Base-by-base conservation (phyloP, 1,140 invertebrate genomes). In the Nilaparvata lugens region DNA sequence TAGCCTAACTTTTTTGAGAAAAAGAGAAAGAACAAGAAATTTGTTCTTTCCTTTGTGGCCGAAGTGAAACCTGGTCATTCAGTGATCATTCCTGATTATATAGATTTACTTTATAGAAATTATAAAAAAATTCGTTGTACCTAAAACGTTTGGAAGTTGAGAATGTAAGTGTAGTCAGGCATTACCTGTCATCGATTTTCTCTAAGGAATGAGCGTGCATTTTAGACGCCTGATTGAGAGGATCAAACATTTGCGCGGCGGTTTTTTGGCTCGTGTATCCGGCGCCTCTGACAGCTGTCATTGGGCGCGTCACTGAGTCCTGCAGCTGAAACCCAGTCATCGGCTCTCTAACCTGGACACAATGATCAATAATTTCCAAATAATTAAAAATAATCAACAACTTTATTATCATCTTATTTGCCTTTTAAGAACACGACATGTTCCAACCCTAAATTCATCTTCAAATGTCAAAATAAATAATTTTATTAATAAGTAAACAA, bases 241-340 rank as follows among this genome's bases (percentile, higher is more conserved):
- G 89, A 76, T 94, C 90, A 75, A 92, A 92, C 13, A 78, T 68
- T 64, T 79, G 16, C 14, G 35, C 16, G 42, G 61, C 45, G 67
- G 81, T 81, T 62, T 73, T 77, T 61, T 81, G 82, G 19, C 90
- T 91, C 3, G 91, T 95, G 72, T 94, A 98, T 2, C 96, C 95
- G 42, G 92, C 95, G 11, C 91, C 95, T 59, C 90, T 78, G n/a
- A 97, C 90, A 19, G 95, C 95, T 11, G 96, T 98, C 81, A 97
- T 93, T 9, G 95, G 95, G 60, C 95, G 78, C 38, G 81, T 75
- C 16, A 74, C 72, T 64, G 58, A 66, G 56, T 66, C 72, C 67
- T 63, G 58, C 21, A 35, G 65, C 67, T 63, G 58, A 18, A 35
- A 65, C 59, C 66, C 68, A 56, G 71, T 68, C 19, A 66, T 53